A percentile compares a stretch with the other conserved stretches of the same genome.
These are phyloP conservation scores for Petrolisthes cinctipes DNA, from an alignment of 2,888 invertebrate species.

Conservation along the genomic window DNA sequence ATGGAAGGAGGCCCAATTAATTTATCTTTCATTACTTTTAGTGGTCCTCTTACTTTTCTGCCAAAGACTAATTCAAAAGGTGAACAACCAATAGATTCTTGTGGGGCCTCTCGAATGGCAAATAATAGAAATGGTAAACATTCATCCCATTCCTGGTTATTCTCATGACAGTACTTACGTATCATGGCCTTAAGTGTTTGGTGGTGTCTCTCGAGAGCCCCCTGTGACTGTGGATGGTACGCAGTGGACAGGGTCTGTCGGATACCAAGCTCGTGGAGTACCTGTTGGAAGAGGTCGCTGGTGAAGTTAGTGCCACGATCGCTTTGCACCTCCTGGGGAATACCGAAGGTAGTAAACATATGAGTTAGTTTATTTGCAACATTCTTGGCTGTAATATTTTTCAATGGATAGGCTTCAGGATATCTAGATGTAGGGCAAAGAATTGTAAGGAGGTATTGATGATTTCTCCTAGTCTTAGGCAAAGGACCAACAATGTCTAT, in stretches of 20 bases:
- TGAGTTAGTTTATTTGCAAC: not conserved
- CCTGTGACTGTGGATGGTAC: constrained; percentile 30
- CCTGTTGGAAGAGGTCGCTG: constrained; percentile 14
- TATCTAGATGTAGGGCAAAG: constrained; percentile 26
- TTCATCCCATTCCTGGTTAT: not conserved
- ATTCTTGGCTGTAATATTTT: not conserved
- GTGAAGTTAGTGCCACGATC: constrained; percentile 36
- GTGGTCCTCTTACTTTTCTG: constrained; percentile 10
- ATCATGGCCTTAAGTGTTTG: constrained; percentile 1
- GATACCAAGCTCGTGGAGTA: not conserved
- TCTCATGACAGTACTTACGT: constrained; percentile 11
- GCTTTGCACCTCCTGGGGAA: constrained; percentile 13
- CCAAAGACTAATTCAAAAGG: constrained; percentile 18
- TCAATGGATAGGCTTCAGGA: constrained; percentile 27
- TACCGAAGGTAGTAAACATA: constrained; percentile 15
- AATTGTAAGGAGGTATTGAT: constrained; percentile 29
- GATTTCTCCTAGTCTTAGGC: constrained; percentile 2
- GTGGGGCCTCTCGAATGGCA: constrained; percentile 15
- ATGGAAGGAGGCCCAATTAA: not conserved
- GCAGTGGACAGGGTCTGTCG: constrained; percentile 13
- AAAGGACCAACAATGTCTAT: constrained; percentile 33
- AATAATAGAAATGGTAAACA: not conserved
- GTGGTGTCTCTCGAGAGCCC: constrained; percentile 13
- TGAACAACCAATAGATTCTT: constrained; percentile 21
- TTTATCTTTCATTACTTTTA: constrained; percentile 11